These are phyloP conservation scores for Amblyjoppa proteus DNA, from an alignment of 2,888 invertebrate genomes.

Conservation along the genomic window DNA sequence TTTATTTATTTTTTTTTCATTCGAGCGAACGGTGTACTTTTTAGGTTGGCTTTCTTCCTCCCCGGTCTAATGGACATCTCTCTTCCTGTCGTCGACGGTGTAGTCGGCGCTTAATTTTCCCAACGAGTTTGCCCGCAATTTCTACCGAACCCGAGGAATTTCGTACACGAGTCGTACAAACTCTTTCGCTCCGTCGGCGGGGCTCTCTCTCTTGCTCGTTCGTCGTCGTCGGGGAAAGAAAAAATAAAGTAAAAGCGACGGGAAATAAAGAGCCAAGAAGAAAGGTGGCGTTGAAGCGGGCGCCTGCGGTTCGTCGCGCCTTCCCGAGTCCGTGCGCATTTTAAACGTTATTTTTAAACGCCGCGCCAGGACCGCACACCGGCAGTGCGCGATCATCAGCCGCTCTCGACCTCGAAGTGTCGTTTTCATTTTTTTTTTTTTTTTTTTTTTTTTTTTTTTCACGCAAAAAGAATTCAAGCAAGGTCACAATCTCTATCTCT, in stretches of 20 bases:
- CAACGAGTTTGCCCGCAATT: conserved; percentile 23
- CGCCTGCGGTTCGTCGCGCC: conserved; percentile 25
- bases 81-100: conserved; percentile 22
- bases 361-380: neutral
- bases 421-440: conserved; percentile 18
- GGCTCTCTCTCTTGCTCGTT: neutral
- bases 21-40: neutral
- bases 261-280: conserved; percentile 14
- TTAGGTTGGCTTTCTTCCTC: conserved; percentile 1
- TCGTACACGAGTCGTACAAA: conserved; percentile 12
- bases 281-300: conserved; percentile 22
- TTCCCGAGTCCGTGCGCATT: conserved; percentile 24
- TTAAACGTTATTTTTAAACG: conserved; percentile 54
- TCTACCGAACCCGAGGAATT: conserved; percentile 20
- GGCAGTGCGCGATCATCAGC: conserved; percentile 32
- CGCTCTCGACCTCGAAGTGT: conserved; percentile 43
- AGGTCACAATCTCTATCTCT: conserved; percentile 2
- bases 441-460: neutral
- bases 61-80: conserved; percentile 5
- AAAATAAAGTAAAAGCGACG: neutral
- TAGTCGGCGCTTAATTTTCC: conserved; percentile 23
- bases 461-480: conserved; percentile 14
- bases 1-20: conserved; percentile 8
- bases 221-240: neutral
- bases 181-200: neutral